These are phyloP conservation scores for Malachius bipustulatus DNA, from an alignment of 2,888 invertebrate genomes.

Conservation along the genomic window DNA sequence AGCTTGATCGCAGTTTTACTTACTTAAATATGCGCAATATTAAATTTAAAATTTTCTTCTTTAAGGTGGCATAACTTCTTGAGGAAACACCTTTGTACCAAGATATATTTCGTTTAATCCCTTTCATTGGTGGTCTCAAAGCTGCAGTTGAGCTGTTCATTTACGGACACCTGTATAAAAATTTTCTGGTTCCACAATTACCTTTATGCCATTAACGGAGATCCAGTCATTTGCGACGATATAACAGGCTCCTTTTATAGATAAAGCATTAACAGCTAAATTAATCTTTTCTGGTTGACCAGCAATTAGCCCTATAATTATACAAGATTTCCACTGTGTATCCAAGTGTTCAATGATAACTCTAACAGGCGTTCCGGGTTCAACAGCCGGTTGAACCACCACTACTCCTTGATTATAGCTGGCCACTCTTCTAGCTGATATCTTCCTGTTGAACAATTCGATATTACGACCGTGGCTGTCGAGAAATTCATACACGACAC, in stretches of 20 bases:
- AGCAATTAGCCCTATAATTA: constrained; percentile 72
- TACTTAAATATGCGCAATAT: not conserved
- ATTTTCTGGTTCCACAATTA: constrained; percentile 34
- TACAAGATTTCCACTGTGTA: constrained; percentile 43
- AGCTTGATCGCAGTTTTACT: too few species aligned
- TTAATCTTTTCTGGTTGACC: constrained; percentile 55
- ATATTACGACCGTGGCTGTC: constrained; percentile 78
- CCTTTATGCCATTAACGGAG: constrained; percentile 69
- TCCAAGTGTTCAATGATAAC: constrained; percentile 37
- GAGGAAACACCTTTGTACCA: too few species aligned
- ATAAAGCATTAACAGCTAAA: constrained; percentile 58
- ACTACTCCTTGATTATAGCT: constrained; percentile 79
- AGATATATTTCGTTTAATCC: too few species aligned
- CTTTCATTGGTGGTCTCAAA: constrained; percentile 1
- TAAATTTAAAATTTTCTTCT: too few species aligned
- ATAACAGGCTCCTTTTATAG: constrained; percentile 71
- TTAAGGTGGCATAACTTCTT: too few species aligned
- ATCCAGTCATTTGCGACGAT: constrained; percentile 71
- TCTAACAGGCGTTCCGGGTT: constrained; percentile 26
- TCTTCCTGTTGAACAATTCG: constrained; percentile 50
- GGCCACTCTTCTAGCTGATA: constrained; percentile 58
- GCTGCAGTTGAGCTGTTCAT: too few species aligned
- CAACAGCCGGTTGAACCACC: constrained; percentile 42
- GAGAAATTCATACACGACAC: constrained; percentile 53
- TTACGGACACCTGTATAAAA: not conserved